Base-by-base conservation (phyloP, 2,113 vertebrate species). In the Speoplatyrhinus poulsoni region DNA sequence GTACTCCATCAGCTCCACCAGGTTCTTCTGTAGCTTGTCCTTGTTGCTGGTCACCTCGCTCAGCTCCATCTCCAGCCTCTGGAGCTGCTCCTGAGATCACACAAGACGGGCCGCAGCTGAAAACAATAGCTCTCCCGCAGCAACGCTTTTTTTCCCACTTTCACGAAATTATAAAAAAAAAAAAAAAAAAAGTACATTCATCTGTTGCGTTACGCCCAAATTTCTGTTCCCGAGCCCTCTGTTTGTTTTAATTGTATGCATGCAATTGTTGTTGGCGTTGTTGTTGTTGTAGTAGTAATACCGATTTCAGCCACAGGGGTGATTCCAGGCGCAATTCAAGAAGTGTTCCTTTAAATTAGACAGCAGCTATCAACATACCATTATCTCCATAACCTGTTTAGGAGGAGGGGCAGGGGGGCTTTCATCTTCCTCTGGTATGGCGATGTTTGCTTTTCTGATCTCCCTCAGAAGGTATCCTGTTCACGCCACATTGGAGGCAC, bases 21-120 rank as follows among this genome's bases (percentile, higher is more conserved):
- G 89, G 89, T 98, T 99, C 68, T 86, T 94, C 82, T 89, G 92
- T 81, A 99, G 80, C 69, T 97, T 99, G 66, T 98, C 96, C 82
- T 98, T 99, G 91, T 99, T 99, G 75, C 90, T 95, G 2, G 94
- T 94, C 57, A 99, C 93, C 85, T 99, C 97, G 1, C 95, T 93
- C 79, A 99, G 86, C 79, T 99, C 97, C 73, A 95, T 93, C 85
- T 99, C 97, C 12, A 99, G 92, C 78, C 98, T 94, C 89, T 98
- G 96, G 50, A 99, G 82, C 79, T 98, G 96, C 76, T 99, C 98
- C 98, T 99, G 75, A 77, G 16, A 49, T 15, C 52, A 64, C 0
- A 26, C 33, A 33, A 71, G 36, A 79, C 12, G 17, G 10, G 36
- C 36, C 5, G 36, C 36, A 6, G 36, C 26, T 26, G 26, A 26